Conservation (phyloP, 1,140 invertebrate species). For the Zaprionus tsacasi region DNA sequence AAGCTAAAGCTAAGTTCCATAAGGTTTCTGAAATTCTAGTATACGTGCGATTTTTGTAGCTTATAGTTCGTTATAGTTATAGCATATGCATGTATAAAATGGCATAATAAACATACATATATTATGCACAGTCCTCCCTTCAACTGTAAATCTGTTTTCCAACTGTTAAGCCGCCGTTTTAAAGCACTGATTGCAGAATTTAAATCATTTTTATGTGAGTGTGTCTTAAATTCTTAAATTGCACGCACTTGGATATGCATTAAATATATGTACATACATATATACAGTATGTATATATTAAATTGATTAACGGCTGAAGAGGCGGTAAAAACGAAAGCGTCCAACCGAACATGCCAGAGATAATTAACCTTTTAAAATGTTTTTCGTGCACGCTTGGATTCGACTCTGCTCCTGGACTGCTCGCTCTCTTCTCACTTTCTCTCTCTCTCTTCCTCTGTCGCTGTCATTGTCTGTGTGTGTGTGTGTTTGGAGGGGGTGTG, state of each 20-base stretch:
- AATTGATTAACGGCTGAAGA: slow-evolving; percentile 50
- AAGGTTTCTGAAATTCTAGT: no score
- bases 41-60: no score
- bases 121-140: neutral
- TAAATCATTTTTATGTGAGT: slow-evolving; percentile 2
- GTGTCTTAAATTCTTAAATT: slow-evolving; percentile 11
- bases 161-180: neutral
- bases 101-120: neutral
- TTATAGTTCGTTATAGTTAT: no score
- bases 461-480: slow-evolving; percentile 14
- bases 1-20: neutral
- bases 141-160: neutral
- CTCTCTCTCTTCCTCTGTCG: no score
- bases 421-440: neutral
- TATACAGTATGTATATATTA: slow-evolving; percentile 44
- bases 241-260: neutral
- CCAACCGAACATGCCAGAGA: slow-evolving; percentile 73
- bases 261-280: slow-evolving; percentile 8
- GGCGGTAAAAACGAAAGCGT: slow-evolving; percentile 56
- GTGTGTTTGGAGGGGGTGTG: slow-evolving; percentile 14
- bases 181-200: neutral
- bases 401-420: slow-evolving; percentile 3
- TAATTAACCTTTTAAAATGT: slow-evolving; percentile 79
- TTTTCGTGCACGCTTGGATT: slow-evolving; percentile 17
- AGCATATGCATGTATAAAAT: no score